Base-by-base conservation (phyloP, 1,140 invertebrate species). In the Pseudomyrmex gracilis region DNA sequence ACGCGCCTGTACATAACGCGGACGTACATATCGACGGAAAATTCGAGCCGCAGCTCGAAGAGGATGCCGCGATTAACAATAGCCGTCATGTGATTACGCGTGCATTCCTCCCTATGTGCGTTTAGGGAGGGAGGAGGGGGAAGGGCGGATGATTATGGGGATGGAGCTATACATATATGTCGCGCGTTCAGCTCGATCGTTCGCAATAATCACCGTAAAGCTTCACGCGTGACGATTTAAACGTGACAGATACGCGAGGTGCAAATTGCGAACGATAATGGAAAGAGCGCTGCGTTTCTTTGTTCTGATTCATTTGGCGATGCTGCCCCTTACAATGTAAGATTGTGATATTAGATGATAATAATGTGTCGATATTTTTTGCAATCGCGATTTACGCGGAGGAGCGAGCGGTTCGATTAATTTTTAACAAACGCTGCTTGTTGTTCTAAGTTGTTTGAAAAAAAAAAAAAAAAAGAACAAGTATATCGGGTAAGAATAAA, bases 321-420 rank as follows among this genome's bases (percentile, higher is more conserved):
- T 74, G 17, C 12, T 85, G 45, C 63, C 43, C 4, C 66, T 86
- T 7, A 15, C 77, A 24, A 70, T 22, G 85, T 87, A 86, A 87
- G 53, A 70, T n/a, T 13, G 12, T 13, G 5, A 60, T 15, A 0
- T 45, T 5, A 13, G 10, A 13, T 2, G 9, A 43, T 10, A 12
- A 70, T 34, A 43, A 43, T 70, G 15, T 22, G 15, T 22, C 9
- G 67, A 2, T 70, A 55, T 51, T 49, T 67, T 15, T 49, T 43
- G 12, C 17, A 47, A 24, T 20, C 13, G n/a, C 12, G 43, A 9
- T n/a, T 43, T 13, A 45, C 12, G 17, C 0, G 12, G 53, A n/a
- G 34, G 13, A 49, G 20, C 17, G 7, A n/a, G 17, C 43, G 7
- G 10, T 51, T 51, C 10, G 12, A 51, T 51, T 10, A 51, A 34